Conservation (phyloP, 2,113 vertebrate genomes). For the Neotoma lepida region DNA sequence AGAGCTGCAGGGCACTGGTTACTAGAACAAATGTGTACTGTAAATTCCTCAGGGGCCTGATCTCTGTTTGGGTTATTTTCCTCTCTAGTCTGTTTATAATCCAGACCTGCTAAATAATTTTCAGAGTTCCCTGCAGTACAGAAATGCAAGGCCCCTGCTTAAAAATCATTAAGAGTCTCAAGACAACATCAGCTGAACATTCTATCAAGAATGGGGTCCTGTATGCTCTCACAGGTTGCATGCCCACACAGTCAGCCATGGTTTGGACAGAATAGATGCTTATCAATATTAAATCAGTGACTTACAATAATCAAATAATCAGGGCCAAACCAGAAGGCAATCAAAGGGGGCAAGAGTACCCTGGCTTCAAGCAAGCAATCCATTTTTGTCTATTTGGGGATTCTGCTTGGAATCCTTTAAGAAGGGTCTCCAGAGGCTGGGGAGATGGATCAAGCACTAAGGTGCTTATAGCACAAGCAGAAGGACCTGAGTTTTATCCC, state of each 20-base stretch:
- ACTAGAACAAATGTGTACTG: not conserved
- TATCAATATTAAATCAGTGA: not conserved
- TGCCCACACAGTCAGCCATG: not conserved
- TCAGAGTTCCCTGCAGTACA: not conserved
- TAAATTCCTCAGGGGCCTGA: not conserved
- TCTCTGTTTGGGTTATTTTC: slow-evolving; percentile 21
- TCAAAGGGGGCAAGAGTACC: not conserved
- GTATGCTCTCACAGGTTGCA: accelerated
- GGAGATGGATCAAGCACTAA: not conserved
- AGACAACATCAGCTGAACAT: not conserved
- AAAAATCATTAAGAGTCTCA: not conserved
- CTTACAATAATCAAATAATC: not conserved
- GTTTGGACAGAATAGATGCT: not conserved
- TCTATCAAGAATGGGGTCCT: not conserved
- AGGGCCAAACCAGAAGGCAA: not conserved
- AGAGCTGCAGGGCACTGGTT: not conserved
- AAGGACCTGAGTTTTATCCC: not conserved
- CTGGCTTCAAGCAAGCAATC: not conserved
- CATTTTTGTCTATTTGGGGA: not conserved
- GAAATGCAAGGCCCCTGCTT: not conserved
- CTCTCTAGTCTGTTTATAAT: not conserved
- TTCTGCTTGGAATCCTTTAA: not conserved
- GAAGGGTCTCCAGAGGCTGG: not conserved
- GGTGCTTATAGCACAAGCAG: no score
- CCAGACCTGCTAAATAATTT: not conserved